phyloP scores from a whole-genome alignment of 92 coral and sea anemone genomes.

The Desmophyllum pertusum region DNA sequence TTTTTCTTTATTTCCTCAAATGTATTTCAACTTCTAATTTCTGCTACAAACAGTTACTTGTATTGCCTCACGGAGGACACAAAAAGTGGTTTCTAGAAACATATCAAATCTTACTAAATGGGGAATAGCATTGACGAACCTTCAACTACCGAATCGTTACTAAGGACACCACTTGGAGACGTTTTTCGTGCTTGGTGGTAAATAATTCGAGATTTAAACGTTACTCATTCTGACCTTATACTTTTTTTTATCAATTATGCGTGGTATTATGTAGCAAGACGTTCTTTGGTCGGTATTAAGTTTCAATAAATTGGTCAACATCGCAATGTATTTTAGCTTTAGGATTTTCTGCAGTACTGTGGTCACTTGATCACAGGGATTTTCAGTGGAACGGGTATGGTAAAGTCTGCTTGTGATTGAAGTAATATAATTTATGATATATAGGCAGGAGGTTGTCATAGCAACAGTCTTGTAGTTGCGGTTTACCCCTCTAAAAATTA shows the following conservation, averaged over 20 bases:
- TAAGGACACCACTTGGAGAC: not conserved
- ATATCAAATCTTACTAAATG: not conserved
- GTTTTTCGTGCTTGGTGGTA: not conserved
- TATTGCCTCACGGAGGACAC: conserved; percentile 27
- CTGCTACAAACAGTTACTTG: conserved; percentile 19
- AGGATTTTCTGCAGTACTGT: too few relatives aligned
- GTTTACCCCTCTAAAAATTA: not conserved
- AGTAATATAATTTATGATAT: too few relatives aligned
- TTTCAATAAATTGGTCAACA: too few relatives aligned
- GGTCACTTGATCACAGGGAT: too few relatives aligned
- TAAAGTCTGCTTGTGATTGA: too few relatives aligned
- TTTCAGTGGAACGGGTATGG: too few relatives aligned
- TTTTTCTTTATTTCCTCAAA: not conserved
- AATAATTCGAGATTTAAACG: too few relatives aligned
- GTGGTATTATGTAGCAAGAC: not conserved
- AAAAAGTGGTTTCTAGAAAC: not conserved
- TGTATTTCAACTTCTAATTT: not conserved
- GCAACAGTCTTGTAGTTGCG: not conserved
- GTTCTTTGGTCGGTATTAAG: too few relatives aligned
- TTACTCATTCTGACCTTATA: not conserved
- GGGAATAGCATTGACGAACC: not conserved
- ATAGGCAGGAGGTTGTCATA: not conserved
- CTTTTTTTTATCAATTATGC: not conserved
- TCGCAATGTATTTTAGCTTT: too few relatives aligned
- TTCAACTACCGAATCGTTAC: not conserved